These are phyloP conservation scores for Prunella strophiata DNA, from an alignment of 2,797 vertebrate genomes.

Conservation along the genomic window DNA sequence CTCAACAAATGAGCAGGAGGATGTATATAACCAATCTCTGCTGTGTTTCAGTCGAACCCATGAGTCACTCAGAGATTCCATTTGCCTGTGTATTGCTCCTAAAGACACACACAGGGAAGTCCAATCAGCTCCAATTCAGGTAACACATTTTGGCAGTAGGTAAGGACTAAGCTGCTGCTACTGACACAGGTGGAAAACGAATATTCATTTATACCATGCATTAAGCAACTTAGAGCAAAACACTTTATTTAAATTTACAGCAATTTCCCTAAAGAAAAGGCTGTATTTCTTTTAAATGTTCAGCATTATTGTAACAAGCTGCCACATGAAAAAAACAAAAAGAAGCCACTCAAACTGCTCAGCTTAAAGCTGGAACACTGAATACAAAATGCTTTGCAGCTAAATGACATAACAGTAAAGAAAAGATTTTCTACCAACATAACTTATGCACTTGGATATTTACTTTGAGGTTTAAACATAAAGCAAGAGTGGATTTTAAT, in stretches of 20 bases:
- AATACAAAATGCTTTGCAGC: slow-evolving; percentile 46
- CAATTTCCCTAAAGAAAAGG: slow-evolving; percentile 66
- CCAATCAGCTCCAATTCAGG: slow-evolving; percentile 10
- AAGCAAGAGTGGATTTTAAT: neutral
- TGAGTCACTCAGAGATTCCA: slow-evolving; percentile 86
- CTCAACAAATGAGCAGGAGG: slow-evolving; percentile 86
- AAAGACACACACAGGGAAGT: slow-evolving; percentile 42
- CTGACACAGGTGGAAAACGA: slow-evolving; percentile 69
- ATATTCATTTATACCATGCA: slow-evolving; percentile 72
- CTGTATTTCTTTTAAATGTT: slow-evolving; percentile 29
- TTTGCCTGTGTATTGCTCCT: slow-evolving; percentile 73
- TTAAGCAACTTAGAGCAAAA: slow-evolving; percentile 71
- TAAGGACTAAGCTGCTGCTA: slow-evolving; percentile 34
- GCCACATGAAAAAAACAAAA: slow-evolving; percentile 70
- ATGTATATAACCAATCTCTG: slow-evolving; percentile 84
- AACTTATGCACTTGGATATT: neutral
- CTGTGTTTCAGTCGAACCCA: slow-evolving; percentile 89
- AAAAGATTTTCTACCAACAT: slow-evolving; percentile 23
- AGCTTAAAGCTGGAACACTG: slow-evolving; percentile 62
- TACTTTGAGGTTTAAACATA: slow-evolving; percentile 5
- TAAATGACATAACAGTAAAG: slow-evolving; percentile 15
- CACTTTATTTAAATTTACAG: slow-evolving; percentile 53
- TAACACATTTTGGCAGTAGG: neutral
- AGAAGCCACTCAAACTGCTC: slow-evolving; percentile 71
- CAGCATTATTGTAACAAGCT: slow-evolving; percentile 62